These are phyloP conservation scores for Brenthis ino DNA, from an alignment of 2,888 invertebrate species.

Conservation along the genomic window DNA sequence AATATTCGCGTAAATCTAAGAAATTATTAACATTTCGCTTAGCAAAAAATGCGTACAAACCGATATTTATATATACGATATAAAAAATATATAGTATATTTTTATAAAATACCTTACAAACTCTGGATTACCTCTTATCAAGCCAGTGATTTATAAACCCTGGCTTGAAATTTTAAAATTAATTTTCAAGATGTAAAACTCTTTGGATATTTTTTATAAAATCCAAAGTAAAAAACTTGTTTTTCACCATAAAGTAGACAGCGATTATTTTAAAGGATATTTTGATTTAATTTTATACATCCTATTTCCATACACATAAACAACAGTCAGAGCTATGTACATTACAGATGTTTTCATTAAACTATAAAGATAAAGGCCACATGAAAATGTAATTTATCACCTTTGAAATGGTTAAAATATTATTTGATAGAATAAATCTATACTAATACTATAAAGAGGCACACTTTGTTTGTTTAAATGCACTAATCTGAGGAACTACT, in stretches of 20 bases:
- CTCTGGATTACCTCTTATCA: not conserved
- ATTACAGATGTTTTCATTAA: not conserved
- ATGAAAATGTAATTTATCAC: too few relatives aligned
- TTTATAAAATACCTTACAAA: slow-evolving; percentile 37
- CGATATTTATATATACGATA: slow-evolving; percentile 53
- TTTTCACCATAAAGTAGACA: not conserved
- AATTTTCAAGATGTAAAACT: not conserved
- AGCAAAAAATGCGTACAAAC: slow-evolving; percentile 66
- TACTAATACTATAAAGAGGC: too few relatives aligned
- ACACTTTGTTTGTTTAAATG: not conserved
- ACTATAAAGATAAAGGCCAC: too few relatives aligned
- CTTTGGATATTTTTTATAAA: not conserved
- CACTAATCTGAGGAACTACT: too few relatives aligned
- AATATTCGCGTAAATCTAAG: too few relatives aligned
- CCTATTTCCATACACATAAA: slow-evolving; percentile 14
- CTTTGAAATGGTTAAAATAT: not conserved
- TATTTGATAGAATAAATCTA: too few relatives aligned
- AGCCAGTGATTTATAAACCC: not conserved
- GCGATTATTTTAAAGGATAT: not conserved
- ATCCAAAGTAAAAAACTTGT: not conserved
- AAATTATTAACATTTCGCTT: slow-evolving; percentile 42
- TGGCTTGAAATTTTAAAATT: not conserved
- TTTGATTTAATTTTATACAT: slow-evolving; percentile 1
- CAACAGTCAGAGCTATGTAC: slow-evolving; percentile 2
- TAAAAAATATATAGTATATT: slow-evolving; percentile 68